Evolutionary conservation across 1,140 invertebrate species (phyloP), one percentile per base, ranked within the genome.

Genomic region (Dendroctonus valens): DNA sequence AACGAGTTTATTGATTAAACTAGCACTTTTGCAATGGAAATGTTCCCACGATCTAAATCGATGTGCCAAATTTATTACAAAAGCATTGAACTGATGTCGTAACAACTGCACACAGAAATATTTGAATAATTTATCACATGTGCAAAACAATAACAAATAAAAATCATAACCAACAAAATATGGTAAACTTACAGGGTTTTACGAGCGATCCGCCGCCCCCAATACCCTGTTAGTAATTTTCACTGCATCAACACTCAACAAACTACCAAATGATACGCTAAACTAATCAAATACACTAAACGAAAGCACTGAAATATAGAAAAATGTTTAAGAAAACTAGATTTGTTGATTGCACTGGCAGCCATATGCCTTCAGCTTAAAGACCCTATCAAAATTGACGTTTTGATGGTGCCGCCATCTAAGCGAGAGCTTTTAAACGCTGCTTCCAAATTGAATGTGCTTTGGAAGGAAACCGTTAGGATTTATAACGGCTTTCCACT

Each of bases 91-190:
- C 14, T 37, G 39, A 14, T 14, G 15, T 9, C 14, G 44, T 42
- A 41, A 14, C 44, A 15, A 41, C 15, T n/a, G 11, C 55, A 41
- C 37, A 42, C 7, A 14, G n/a, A 7, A 59, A 37, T 53, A 62
- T 62, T 62, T 69, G 62, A 69, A 66, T 64, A 65, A 61, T 54
- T 62, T 15, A 62, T 66, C 68, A 66, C 62, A 69, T 69, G 68
- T 65, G 46, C 49, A 61, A 57, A 57, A 69, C 68, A 69, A 66
- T 55, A 69, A 69, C 63, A 69, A 69, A 69, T 69, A 69, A 66
- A 66, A 66, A 69, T 69, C 62, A 65, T 66, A 66, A 69, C 62
- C 68, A 65, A 65, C 60, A 69, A 69, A 69, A 65, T 60, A 66
- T 69, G 68, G 51, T 65, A 41, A 69, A 66, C 63, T 69, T 69